These are phyloP conservation scores for Lepus townsendii DNA, from an alignment of 2,797 vertebrate species.

Conservation along the genomic window DNA sequence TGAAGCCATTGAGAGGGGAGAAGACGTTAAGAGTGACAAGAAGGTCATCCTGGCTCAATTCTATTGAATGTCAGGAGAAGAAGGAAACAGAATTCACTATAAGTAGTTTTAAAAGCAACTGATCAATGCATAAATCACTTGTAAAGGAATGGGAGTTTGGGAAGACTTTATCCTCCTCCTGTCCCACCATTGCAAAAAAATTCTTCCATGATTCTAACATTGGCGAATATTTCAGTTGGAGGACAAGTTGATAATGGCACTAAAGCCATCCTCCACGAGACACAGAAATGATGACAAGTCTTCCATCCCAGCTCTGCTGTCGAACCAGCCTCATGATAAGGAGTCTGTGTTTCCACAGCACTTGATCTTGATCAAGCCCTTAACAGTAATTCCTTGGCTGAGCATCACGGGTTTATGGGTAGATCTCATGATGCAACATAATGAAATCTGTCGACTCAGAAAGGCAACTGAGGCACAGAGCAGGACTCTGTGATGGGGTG, in stretches of 20 bases:
- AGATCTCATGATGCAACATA: not conserved
- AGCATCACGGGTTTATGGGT: not conserved
- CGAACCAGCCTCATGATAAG: not conserved
- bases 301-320: not conserved
- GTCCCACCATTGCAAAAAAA: not conserved
- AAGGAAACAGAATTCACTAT: conserved; percentile 40
- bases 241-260: not conserved
- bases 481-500: not conserved
- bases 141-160: conserved; percentile 53
- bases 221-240: conserved; percentile 4
- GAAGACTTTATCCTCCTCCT: not conserved
- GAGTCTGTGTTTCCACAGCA: not conserved
- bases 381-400: not conserved
- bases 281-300: not conserved
- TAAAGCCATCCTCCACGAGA: not conserved
- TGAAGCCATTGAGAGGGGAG: not conserved
- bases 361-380: not conserved
- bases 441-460: not conserved
- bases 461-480: not conserved
- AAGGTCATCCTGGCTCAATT: not conserved
- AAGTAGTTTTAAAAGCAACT: conserved; percentile 59
- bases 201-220: not conserved
- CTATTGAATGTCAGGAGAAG: not conserved
- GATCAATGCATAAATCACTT: conserved; percentile 46
- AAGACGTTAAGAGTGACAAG: not conserved